phyloP scores from a whole-genome alignment of 2,888 invertebrate species.

The Cephus pygmeus region DNA sequence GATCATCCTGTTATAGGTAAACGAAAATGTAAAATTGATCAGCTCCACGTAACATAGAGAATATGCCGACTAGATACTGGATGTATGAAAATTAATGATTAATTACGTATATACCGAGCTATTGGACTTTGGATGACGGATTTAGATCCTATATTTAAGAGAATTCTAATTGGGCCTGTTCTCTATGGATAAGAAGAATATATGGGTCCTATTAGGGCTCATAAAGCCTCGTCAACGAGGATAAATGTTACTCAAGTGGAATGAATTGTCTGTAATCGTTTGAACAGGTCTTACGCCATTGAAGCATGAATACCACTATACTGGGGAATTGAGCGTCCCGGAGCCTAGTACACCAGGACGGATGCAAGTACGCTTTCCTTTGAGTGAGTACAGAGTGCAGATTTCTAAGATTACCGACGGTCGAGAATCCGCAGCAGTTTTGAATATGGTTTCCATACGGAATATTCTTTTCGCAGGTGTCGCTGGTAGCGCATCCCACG shows the following conservation, averaged over 20 bases:
- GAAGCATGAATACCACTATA: constrained; percentile 84
- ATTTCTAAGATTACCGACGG: not conserved
- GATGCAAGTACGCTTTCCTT: constrained; percentile 82
- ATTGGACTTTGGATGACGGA: not conserved
- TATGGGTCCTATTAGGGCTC: constrained; percentile 17
- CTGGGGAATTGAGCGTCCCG: constrained; percentile 75
- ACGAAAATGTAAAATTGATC: not conserved
- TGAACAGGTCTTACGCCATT: constrained; percentile 75
- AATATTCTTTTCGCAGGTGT: constrained; percentile 68
- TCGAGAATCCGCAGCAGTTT: not conserved
- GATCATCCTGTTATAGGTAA: constrained; percentile 70
- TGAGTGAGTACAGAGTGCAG: constrained; percentile 73
- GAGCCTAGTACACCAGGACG: constrained; percentile 75
- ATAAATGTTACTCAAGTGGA: constrained; percentile 54
- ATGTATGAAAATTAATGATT: not conserved
- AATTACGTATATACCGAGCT: not conserved
- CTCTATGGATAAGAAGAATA: constrained; percentile 26
- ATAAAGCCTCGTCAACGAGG: constrained; percentile 21
- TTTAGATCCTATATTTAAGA: not conserved
- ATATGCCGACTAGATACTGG: not conserved
- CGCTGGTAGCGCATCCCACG: constrained; percentile 80
- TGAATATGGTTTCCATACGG: not conserved
- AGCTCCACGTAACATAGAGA: not conserved
- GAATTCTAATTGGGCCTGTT: not conserved
- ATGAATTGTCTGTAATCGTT: constrained; percentile 50